Base-by-base conservation (phyloP, 2,797 vertebrate species). In the Mallotus villosus region DNA sequence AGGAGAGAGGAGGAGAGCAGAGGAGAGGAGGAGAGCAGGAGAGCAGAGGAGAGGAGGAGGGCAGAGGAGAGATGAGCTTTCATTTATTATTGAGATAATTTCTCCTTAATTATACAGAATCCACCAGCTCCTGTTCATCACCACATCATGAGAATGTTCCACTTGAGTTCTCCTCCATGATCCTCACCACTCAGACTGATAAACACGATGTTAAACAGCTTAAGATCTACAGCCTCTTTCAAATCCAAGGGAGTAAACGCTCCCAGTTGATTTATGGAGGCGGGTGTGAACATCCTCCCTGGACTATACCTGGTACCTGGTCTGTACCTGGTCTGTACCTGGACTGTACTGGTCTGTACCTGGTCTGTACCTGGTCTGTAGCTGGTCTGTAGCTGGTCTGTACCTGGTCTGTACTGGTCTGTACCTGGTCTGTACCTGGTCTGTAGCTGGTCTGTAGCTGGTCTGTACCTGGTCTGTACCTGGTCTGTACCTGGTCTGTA, bases 231-330 rank as follows among this genome's bases (percentile, higher is more conserved):
- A 58, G 74, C 78, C 73, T 41, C 58, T 67, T 2, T 27, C 2
- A 1, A 21, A 64, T 69, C 75, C 79, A 78, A 74, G 1, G 49
- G 74, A 80, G 68, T 75, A 82, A 86, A 82, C 77, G 76, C 71
- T 76, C 76, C 63, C 76, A 75, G 66, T 37, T 83, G 83, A 87
- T 84, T 87, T 89, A 84, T 81, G 71, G 75, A 32, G 2, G 1
- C 49, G 1, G 32, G 0, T 11, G 17, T 41, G 62, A 71, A 64
- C 71, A 71, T 24, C 1, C 21, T 22, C 21, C 22, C 58, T 22
- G 22, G 11, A 46, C 41, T 46, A n/a, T n/a, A n/a, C n/a, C n/a
- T n/a, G n/a, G 41, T 46, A 14, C 41, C 41, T 46, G 37, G 2
- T 6, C 34, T 8, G 7, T 37, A 7, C 4, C 37, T 41, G 37